Evolutionary conservation across 2,797 vertebrate genomes (phyloP), one percentile per base, ranked within the genome.

Genomic region (Paramormyrops hopkinsi): DNA sequence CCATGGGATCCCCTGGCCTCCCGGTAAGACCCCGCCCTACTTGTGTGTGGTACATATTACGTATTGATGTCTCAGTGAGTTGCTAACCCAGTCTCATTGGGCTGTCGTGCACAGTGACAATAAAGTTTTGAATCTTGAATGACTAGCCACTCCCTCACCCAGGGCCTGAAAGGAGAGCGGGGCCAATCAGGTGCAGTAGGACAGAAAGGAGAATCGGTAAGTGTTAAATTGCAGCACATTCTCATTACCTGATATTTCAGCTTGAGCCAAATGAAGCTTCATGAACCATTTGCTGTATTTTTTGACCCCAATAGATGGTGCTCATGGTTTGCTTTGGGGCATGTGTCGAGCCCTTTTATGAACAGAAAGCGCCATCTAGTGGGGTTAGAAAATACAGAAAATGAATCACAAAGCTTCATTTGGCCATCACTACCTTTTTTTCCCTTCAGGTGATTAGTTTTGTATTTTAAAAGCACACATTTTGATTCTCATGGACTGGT

Each of bases 111-210:
- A 22, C 79, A 22, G 44, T n/a, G 79, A 22, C n/a, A 44, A 83
- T 44, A 48, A 44, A 48, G 41, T 83, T n/a, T 44, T 83, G 41
- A 83, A 73, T 37, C 0, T 22, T 22, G 48, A 62, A 88, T 88
- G 9, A 53, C 33, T 33, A 33, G 51, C 46, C 33, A 62, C 86
- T 91, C 62, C 92, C 79, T 94, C 90, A 90, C 88, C 73, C 94
- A 98, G 98, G 98, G 98, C 90, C 94, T 95, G 92, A 99, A 99
- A 94, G 97, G 97, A 0, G 98, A 99, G 88, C 96, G 98, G 17
- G 98, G 98, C 33, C 96, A 93, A 53, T 8, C 93, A 0, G 98
- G 98, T 22, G 92, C 92, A 9, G 33, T 89, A 0, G 98, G 98
- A 9, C 96, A 96, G 92, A 98, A 98, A 92, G 98, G 98, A 92